Evolutionary conservation across 2,888 invertebrate genomes (phyloP).

Genomic region (Ochropleura plecta): DNA sequence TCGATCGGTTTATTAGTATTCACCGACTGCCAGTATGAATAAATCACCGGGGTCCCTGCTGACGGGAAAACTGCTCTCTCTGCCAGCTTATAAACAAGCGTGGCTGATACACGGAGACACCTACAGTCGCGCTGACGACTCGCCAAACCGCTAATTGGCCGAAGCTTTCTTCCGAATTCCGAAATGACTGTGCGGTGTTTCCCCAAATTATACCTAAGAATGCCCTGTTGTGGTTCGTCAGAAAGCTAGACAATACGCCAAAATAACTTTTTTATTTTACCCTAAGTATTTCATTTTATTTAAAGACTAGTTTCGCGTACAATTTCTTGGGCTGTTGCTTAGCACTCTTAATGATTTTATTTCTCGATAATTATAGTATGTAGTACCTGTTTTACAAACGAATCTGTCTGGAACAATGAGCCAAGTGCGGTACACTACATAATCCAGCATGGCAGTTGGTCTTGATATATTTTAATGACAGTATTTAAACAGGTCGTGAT

Average conservation of each 20-base stretch:
- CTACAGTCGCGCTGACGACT: conserved; percentile 70
- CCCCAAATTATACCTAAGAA: conserved; percentile 71
- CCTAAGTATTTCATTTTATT: conserved; percentile 28
- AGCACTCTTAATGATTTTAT: conserved; percentile 24
- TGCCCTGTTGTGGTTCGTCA: conserved; percentile 62
- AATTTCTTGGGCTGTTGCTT: conserved; percentile 11
- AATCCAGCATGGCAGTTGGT: conserved; percentile 33
- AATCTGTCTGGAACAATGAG: conserved; percentile 36
- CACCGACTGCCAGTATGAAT: conserved; percentile 75
- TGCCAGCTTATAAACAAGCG: conserved; percentile 81
- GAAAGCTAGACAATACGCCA: conserved; percentile 42
- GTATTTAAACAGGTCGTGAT: conserved; percentile 44
- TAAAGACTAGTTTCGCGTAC: conserved; percentile 25
- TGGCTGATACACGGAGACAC: conserved; percentile 74
- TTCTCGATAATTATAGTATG: conserved; percentile 22
- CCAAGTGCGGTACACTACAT: conserved; percentile 42
- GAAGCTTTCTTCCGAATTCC: conserved; percentile 70
- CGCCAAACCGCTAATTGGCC: conserved; percentile 75
- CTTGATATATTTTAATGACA: conserved; percentile 53
- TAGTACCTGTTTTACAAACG: conserved; percentile 4
- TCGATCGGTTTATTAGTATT: conserved; percentile 77
- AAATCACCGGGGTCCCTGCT: conserved; percentile 78
- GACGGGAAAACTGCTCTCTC: conserved; percentile 76
- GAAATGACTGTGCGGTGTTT: conserved; percentile 79
- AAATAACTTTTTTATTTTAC: conserved; percentile 35